phyloP scores from a whole-genome alignment of 2,113 vertebrate genomes.

The Barbus barbus region DNA sequence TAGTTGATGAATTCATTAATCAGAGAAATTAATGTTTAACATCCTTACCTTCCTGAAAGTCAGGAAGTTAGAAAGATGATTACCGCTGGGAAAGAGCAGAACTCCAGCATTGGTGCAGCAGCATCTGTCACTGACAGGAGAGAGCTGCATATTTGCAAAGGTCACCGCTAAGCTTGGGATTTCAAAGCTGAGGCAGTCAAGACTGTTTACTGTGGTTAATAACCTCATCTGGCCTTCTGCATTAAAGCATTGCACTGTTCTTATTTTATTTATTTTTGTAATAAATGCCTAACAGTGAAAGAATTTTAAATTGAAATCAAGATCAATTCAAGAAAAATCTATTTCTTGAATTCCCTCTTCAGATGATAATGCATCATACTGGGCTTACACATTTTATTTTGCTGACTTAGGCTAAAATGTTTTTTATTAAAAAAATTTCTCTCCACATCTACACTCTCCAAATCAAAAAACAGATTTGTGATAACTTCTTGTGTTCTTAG shows the following conservation, averaged over 20 bases:
- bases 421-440: too few relatives aligned
- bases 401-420: background rate
- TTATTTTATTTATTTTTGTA: background rate
- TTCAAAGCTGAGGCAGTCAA: background rate
- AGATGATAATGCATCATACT: background rate
- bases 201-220: slow-evolving; percentile 54
- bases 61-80: slow-evolving; percentile 7
- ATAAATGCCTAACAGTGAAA: background rate
- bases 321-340: background rate
- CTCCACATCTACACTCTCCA: background rate
- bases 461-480: background rate
- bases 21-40: slow-evolving; percentile 35
- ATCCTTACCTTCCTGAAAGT: slow-evolving; percentile 12
- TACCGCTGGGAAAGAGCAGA: too few relatives aligned
- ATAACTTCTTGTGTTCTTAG: background rate
- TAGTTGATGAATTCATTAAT: background rate
- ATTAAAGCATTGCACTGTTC: background rate
- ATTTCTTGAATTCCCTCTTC: background rate
- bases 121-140: slow-evolving; percentile 53
- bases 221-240: slow-evolving; percentile 11
- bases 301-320: background rate
- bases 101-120: too few relatives aligned
- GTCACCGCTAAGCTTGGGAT: slow-evolving; percentile 31
- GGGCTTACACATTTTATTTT: background rate
- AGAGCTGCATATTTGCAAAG: slow-evolving; percentile 38